These are phyloP conservation scores for Odontophorus gujanensis DNA, from an alignment of 2,113 vertebrate genomes.

Conservation along the genomic window DNA sequence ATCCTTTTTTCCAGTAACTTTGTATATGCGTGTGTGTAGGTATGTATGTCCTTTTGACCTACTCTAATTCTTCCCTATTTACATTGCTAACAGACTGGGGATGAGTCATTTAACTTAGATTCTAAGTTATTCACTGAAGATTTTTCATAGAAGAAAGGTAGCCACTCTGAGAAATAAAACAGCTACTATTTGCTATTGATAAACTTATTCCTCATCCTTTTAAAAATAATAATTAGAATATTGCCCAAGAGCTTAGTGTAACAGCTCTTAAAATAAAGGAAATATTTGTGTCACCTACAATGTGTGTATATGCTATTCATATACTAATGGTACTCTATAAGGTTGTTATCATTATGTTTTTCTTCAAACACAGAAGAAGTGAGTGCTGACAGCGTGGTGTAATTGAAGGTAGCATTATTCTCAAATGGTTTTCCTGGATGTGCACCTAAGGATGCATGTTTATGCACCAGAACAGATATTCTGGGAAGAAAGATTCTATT, in stretches of 20 bases:
- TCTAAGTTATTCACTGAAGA: background rate
- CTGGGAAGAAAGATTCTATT: background rate
- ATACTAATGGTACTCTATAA: background rate
- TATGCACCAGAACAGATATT: background rate
- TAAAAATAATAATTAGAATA: background rate
- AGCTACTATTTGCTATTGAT: background rate
- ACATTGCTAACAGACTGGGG: background rate
- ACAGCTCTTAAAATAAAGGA: background rate
- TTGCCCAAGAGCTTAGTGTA: background rate
- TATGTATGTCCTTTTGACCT: background rate
- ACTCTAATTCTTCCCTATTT: background rate
- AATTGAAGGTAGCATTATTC: background rate
- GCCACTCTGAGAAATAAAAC: background rate
- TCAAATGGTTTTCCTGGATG: background rate
- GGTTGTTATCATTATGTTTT: background rate
- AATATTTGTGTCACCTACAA: background rate
- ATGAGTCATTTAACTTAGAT: background rate
- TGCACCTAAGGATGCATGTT: background rate
- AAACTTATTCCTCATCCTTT: background rate
- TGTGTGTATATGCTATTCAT: background rate
- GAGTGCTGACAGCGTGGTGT: background rate
- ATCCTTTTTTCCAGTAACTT: background rate
- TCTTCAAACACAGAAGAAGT: background rate
- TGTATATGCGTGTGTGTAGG: background rate
- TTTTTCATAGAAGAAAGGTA: background rate